Evolutionary conservation across 2,797 vertebrate species (phyloP).

Genomic region (Myripristis murdjan): DNA sequence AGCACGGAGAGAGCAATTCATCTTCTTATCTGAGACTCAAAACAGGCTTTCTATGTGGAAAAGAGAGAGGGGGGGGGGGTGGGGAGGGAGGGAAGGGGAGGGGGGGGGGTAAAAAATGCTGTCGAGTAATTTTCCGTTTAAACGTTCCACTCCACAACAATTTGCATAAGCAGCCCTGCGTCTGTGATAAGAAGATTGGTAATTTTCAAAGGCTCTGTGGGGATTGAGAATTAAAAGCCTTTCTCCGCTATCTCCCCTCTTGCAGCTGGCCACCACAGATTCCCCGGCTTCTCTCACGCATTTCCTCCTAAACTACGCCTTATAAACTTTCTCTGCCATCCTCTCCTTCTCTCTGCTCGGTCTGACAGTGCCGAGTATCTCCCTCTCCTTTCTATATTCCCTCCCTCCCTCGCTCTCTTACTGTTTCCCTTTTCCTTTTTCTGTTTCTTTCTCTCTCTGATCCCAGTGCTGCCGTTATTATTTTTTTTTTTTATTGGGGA

Average conservation of each 20-base stretch:
- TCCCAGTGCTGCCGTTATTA: slow-evolving; percentile 61
- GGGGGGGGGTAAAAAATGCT: slow-evolving; percentile 83
- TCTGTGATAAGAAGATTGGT: slow-evolving; percentile 96
- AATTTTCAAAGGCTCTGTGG: slow-evolving; percentile 93
- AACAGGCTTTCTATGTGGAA: slow-evolving; percentile 89
- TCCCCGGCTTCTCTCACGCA: slow-evolving; percentile 86
- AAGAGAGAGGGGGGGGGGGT: slow-evolving; percentile 68
- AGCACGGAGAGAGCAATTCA: slow-evolving; percentile 89
- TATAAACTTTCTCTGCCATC: slow-evolving; percentile 85
- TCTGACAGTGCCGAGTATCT: slow-evolving; percentile 58
- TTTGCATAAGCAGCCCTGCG: slow-evolving; percentile 94
- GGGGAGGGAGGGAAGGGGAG: slow-evolving; percentile 36
- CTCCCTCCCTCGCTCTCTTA: slow-evolving; percentile 30
- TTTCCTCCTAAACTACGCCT: slow-evolving; percentile 86
- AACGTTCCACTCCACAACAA: slow-evolving; percentile 94
- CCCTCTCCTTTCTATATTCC: slow-evolving; percentile 39
- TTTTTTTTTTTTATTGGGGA: no score
- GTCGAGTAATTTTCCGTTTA: slow-evolving; percentile 95
- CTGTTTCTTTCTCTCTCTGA: slow-evolving; percentile 21
- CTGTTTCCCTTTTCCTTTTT: slow-evolving; percentile 27
- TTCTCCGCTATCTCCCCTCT: slow-evolving; percentile 91
- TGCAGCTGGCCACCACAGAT: slow-evolving; percentile 91
- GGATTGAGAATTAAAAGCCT: slow-evolving; percentile 93
- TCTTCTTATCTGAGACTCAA: slow-evolving; percentile 91
- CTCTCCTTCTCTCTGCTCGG: slow-evolving; percentile 59